Evolutionary conservation across 2,113 vertebrate genomes (phyloP), one percentile per base, ranked within the genome.

Genomic region (Chaetorhynchus papuensis): DNA sequence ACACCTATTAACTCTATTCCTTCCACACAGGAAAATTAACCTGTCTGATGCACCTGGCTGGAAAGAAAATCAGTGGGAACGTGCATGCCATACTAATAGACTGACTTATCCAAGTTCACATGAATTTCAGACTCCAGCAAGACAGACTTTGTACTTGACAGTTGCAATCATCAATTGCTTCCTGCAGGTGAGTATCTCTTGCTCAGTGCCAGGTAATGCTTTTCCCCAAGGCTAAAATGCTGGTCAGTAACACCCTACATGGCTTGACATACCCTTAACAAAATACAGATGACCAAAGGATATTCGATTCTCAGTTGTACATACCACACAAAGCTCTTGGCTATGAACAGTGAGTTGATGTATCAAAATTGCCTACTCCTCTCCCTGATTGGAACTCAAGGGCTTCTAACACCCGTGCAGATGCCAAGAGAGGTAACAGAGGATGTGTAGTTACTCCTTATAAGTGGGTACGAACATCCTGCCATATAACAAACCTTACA

Each of bases 111-210:
- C 98, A 99, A 91, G 98, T 99, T 57, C 98, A 98, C 30, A 71
- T 98, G 2, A 98, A 99, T 75, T 98, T 99, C 63, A 96, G 75
- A 6, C 97, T 99, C 35, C 97, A 98, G 17, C 98, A 99, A 87
- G 99, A 99, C 39, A 39, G 82, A 99, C 99, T 0, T 98, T 99
- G 98, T 99, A 99, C 87, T 98, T 99, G 98, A 98, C 99, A 6
- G 98, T 98, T 30, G 98, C 98, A 28, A 98, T 99, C 72, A 98
- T 98, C 7, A 98, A 99, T 76, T 98, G 97, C 60, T 99, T 98
- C 91, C 98, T 99, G 94, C 99, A 99, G 98, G 98, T 99, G 66
- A 81, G 89, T 18, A 6, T 33, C 21, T 50, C 64, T 56, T 2
- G 8, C 27, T 31, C 4, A 8, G 3, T 13, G 8, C 11, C 45